Evolutionary conservation across 2,113 vertebrate species (phyloP).

Genomic region (Daubentonia madagascariensis): DNA sequence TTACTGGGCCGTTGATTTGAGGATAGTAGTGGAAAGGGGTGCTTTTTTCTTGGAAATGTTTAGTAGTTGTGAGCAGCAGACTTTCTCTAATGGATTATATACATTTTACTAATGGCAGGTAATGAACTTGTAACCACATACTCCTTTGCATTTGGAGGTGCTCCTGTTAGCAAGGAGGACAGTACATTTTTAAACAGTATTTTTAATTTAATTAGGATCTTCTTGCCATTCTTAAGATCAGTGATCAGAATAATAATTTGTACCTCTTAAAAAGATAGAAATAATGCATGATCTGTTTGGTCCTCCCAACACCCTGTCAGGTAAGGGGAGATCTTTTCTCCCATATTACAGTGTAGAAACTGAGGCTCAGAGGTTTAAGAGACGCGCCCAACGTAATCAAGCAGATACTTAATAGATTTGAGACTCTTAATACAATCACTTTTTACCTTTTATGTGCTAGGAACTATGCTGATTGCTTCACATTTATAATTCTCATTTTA

Average conservation of each 20-base stretch:
- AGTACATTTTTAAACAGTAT: neutral
- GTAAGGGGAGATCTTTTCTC: neutral
- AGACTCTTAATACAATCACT: neutral
- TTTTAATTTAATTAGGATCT: slow-evolving; percentile 21
- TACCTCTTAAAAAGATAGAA: neutral
- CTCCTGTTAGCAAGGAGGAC: neutral
- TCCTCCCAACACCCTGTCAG: neutral
- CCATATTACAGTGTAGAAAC: neutral
- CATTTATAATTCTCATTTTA: neutral
- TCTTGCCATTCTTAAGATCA: slow-evolving; percentile 2
- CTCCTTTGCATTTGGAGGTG: slow-evolving; percentile 1
- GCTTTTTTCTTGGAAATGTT: neutral
- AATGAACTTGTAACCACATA: neutral
- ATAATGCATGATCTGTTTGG: neutral
- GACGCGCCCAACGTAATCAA: neutral
- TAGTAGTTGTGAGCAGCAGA: neutral
- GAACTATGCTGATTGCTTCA: neutral
- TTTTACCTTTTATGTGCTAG: neutral
- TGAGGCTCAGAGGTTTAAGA: neutral
- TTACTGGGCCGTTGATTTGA: neutral
- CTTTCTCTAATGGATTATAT: neutral
- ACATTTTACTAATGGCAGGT: neutral
- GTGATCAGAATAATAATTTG: neutral
- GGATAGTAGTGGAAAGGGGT: neutral
- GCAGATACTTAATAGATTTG: neutral